phyloP scores from a whole-genome alignment of 2,113 vertebrate species.

The Seriola rivoliana region DNA sequence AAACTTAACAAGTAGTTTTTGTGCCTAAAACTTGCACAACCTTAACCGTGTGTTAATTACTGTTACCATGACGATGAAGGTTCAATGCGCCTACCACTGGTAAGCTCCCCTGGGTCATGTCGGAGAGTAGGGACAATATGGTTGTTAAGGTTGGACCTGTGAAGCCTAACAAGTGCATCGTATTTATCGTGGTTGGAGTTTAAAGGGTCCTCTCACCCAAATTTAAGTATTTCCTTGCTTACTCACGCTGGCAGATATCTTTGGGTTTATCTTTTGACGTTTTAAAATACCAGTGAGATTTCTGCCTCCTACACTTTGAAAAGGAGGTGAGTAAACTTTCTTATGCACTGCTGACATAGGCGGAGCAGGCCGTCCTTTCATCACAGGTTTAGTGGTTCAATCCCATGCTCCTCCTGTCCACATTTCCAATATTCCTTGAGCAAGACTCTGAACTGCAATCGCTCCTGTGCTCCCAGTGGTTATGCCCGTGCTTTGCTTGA shows the following conservation, averaged over 20 bases:
- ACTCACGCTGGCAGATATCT: background rate
- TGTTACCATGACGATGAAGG: too few species aligned
- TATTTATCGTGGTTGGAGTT: background rate
- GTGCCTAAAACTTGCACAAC: too few species aligned
- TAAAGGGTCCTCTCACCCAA: constrained; percentile 1
- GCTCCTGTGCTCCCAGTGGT: background rate
- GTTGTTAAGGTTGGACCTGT: background rate
- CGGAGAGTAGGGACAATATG: too few species aligned
- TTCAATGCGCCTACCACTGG: too few species aligned
- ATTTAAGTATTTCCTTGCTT: background rate
- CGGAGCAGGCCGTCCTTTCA: background rate
- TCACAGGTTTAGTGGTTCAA: background rate
- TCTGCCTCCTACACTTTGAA: background rate
- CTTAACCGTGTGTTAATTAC: too few species aligned
- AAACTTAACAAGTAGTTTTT: too few species aligned
- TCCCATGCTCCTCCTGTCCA: background rate
- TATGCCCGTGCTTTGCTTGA: too few species aligned
- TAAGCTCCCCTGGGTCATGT: too few species aligned
- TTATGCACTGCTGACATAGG: background rate
- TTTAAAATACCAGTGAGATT: background rate
- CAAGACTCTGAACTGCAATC: background rate
- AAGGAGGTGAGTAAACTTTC: background rate
- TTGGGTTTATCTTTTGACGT: background rate
- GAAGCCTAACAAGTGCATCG: background rate
- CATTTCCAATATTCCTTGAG: constrained; percentile 4